Evolutionary conservation across 2,888 invertebrate genomes (phyloP).

Genomic region (Bellardia bayeri): DNA sequence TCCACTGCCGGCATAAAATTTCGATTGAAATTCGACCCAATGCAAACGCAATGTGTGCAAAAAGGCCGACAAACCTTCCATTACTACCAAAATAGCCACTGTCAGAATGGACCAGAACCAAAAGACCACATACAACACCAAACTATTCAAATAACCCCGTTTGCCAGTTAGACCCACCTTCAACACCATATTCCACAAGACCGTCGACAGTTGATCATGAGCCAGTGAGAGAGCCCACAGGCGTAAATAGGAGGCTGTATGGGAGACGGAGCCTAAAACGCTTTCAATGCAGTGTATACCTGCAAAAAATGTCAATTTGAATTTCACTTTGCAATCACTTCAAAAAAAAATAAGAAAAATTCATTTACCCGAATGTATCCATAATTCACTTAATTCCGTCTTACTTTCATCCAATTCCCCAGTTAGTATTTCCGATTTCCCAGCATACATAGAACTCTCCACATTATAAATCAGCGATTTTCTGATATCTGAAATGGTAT

Average conservation of each 20-base stretch:
- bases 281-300: conserved; percentile 86
- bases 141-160: conserved; percentile 85
- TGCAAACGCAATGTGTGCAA: conserved; percentile 98
- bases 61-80: conserved; percentile 99
- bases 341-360: too few species aligned
- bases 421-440: conserved; percentile 74
- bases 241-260: conserved; percentile 99
- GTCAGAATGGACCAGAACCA: conserved; percentile 95
- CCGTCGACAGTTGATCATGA: conserved; percentile 95
- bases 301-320: background rate
- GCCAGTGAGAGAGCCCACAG: conserved; percentile 99
- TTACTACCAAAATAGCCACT: conserved; percentile 96
- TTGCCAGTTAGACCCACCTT: conserved; percentile 87
- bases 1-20: conserved; percentile 93
- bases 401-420: conserved; percentile 67
- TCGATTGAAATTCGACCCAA: conserved; percentile 99
- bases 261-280: conserved; percentile 96
- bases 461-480: conserved; percentile 74
- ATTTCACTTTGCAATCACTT: too few species aligned
- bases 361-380: conserved; percentile 79
- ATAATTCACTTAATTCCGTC: conserved; percentile 77
- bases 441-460: conserved; percentile 71
- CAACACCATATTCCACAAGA: conserved; percentile 97
- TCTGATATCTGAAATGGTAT: conserved; percentile 75
- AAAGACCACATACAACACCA: conserved; percentile 92